Percentiles rank a stretch among this genome's conserved stretches.
These are phyloP conservation scores for Dromaius novaehollandiae DNA, from an alignment of 2,113 vertebrate genomes.

Conservation along the genomic window DNA sequence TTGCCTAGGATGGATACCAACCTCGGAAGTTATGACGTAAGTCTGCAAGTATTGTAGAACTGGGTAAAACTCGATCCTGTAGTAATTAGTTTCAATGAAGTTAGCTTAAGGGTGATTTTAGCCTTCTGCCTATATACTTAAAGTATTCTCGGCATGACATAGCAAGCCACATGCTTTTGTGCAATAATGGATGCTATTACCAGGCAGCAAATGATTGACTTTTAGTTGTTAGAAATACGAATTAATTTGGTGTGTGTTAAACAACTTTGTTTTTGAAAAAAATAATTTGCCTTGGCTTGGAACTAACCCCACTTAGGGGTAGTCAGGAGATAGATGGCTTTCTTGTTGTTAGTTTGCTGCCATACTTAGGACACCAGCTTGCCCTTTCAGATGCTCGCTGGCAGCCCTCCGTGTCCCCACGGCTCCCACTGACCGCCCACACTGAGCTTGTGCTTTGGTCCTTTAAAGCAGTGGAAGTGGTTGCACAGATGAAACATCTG, in stretches of 20 bases:
- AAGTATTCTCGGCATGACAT: not conserved
- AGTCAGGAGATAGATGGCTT: not conserved
- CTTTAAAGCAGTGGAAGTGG: not conserved
- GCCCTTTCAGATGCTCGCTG: not conserved
- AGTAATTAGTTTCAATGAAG: not conserved
- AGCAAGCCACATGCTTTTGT: not conserved
- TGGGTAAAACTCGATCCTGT: rapidly evolving
- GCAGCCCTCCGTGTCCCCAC: rapidly evolving
- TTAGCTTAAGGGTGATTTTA: not conserved
- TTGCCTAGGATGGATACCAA: not conserved
- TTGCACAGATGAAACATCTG: rapidly evolving
- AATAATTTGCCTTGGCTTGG: not conserved
- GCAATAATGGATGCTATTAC: not conserved
- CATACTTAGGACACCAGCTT: not conserved
- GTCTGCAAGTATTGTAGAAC: not conserved
- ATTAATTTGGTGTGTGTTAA: not conserved
- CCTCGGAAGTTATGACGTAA: not conserved
- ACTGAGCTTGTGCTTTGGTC: not conserved
- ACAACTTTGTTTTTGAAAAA: not conserved
- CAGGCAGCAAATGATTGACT: not conserved
- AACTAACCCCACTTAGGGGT: not conserved
- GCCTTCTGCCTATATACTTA: not conserved
- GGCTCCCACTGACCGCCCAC: not conserved
- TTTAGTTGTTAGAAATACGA: not conserved
- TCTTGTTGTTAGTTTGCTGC: not conserved